A percentile compares a stretch with the other conserved stretches of the same genome.
phyloP scores from a whole-genome alignment of 30 jellyfish, hydroid and myxozoan species.

The Phacellophora camtschatica region DNA sequence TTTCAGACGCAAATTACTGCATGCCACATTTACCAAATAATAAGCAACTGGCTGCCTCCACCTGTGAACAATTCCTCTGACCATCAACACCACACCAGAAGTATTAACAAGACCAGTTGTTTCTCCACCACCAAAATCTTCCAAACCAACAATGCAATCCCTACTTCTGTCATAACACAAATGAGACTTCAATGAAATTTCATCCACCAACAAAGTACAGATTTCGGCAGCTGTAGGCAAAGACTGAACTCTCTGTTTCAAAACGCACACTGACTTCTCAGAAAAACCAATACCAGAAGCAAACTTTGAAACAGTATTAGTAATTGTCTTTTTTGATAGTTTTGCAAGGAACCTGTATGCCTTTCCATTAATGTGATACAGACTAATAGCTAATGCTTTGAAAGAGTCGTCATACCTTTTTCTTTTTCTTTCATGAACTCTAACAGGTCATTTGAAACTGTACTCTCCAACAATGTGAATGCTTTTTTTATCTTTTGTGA shows the following conservation, averaged over 20 bases:
- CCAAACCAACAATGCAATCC: constrained; percentile 26
- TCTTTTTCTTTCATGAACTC: constrained; percentile 2
- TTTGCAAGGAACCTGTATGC: constrained; percentile 33
- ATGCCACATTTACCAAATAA: constrained; percentile 20
- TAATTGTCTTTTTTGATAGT: neutral
- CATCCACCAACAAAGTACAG: constrained; percentile 40
- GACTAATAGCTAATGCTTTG: constrained; percentile 34
- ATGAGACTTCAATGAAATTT: constrained; percentile 42
- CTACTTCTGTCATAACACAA: constrained; percentile 5
- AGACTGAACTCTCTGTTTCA: constrained; percentile 4
- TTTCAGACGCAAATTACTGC: neutral
- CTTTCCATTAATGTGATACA: constrained; percentile 45
- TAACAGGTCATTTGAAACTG: neutral
- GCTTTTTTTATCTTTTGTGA: constrained; percentile 2
- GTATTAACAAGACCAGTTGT: constrained; percentile 5
- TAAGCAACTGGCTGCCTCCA: constrained; percentile 55
- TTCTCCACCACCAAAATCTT: constrained; percentile 31
- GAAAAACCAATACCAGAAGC: constrained; percentile 48
- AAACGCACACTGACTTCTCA: constrained; percentile 16
- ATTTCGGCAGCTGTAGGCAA: constrained; percentile 12
- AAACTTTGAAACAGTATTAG: no score
- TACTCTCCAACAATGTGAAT: neutral
- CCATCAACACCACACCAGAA: constrained; percentile 46
- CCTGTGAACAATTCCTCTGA: neutral
- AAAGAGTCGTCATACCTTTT: constrained; percentile 21